Evolutionary conservation across 1,140 invertebrate species (phyloP).

Genomic region (Sipha flava): DNA sequence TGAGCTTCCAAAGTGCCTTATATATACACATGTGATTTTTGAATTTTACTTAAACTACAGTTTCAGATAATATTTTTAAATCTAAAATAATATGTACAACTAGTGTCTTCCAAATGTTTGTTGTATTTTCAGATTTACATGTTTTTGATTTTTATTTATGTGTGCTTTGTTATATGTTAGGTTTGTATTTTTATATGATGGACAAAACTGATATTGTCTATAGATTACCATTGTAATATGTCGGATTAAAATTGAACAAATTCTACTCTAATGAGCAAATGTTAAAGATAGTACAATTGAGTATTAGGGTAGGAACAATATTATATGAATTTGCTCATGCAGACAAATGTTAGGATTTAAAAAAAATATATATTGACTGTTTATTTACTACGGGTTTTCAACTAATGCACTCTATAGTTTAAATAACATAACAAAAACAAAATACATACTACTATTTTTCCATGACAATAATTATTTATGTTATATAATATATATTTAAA

Average conservation of each 20-base stretch:
- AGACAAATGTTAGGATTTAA: not conserved
- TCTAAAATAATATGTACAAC: not conserved
- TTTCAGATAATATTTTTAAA: not conserved
- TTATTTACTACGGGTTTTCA: conserved; percentile 21
- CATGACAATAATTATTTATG: conserved; percentile 23
- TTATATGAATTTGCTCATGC: conserved; percentile 7
- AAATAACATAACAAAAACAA: not conserved
- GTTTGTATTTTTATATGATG: conserved; percentile 4
- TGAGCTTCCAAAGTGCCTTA: conserved; percentile 30
- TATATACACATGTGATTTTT: not conserved
- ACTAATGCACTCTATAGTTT: not conserved
- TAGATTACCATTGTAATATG: conserved; percentile 14
- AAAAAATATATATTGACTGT: conserved; percentile 10
- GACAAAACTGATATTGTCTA: not conserved
- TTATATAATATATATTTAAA: not conserved
- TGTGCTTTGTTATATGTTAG: conserved; percentile 28
- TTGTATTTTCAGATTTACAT: conserved; percentile 12
- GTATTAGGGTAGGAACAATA: not conserved
- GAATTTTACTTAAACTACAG: conserved; percentile 8
- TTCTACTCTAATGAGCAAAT: not conserved
- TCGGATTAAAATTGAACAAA: not conserved
- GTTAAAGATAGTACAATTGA: not conserved
- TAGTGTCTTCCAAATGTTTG: conserved; percentile 27
- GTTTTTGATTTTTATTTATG: conserved; percentile 8
- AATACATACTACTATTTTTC: not conserved